Evolutionary conservation across 2,888 invertebrate genomes (phyloP), one percentile per base, ranked within the genome.

Genomic region (Dolomedes plantarius): DNA sequence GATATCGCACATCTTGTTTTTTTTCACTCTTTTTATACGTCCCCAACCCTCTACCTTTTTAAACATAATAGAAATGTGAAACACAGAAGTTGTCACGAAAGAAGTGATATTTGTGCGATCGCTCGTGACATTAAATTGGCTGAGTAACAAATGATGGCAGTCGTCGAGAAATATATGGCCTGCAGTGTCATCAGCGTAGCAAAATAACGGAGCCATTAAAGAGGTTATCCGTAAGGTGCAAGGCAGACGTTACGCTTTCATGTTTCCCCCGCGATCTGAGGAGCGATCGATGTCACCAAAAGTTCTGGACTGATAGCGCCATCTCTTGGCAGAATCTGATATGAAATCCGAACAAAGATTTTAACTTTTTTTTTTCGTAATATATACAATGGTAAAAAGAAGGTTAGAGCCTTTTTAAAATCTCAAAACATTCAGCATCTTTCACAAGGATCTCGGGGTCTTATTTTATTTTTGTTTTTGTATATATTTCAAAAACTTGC

Each of bases 101-200:
- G 16, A 46, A 46, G 2, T 46, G 46, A 46, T 46, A 46, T 46
- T 46, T 46, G 46, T 46, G 46, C 16, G 46, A 46, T 46, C 46
- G 16, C 46, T 46, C n/a, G 46, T 46, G 46, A 46, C 46, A 16
- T 46, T 46, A 46, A 46, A 46, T 46, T 6, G 46, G 46, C 46
- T 16, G 46, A 46, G 46, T 46, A 13, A 46, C 46, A 46, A 46
- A 46, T 46, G 46, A 46, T 46, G n/a, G 46, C 46, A 46, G 46
- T 13, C 46, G 7, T 46, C 16, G 46, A 16, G 46, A 46, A 46
- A 46, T 46, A 46, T 46, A 46, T 46, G 16, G 46, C 7, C 16
- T 46, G 7, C 46, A 16, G 11, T 6, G 46, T 46, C 46, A 46
- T 46, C 46, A 46, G 46, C 46, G 11, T 16, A 46, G 46, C 46